Conservation (phyloP, 2,888 invertebrate genomes). For the Protula sp. region DNA sequence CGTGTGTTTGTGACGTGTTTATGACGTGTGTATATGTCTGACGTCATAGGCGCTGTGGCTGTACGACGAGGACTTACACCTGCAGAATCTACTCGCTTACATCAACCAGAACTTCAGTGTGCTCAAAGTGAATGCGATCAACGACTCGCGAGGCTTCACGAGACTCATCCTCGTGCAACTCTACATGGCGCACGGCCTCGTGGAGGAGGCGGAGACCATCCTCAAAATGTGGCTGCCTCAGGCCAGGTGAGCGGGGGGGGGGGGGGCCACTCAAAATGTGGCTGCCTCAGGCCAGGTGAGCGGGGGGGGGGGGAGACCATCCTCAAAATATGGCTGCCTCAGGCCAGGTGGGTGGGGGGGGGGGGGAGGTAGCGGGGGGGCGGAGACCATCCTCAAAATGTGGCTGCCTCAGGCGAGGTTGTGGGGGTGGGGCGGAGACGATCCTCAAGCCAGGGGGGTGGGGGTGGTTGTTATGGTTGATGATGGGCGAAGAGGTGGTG, state of each 20-base stretch:
- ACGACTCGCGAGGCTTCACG: background rate
- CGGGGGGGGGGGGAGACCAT: background rate
- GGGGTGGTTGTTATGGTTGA: too few relatives aligned
- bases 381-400: background rate
- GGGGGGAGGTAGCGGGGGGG: too few relatives aligned
- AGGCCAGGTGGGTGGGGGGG: background rate
- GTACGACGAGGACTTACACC: conserved; percentile 12
- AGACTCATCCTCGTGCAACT: background rate
- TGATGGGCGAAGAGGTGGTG: too few relatives aligned
- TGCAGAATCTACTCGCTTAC: conserved; percentile 7
- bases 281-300: background rate
- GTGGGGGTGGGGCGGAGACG: too few relatives aligned
- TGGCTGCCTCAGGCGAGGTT: background rate
- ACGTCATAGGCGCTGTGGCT: conserved; percentile 18
- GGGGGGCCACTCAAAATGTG: background rate
- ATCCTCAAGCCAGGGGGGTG: too few relatives aligned
- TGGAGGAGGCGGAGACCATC: background rate
- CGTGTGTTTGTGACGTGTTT: too few relatives aligned
- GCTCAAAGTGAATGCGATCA: conserved; percentile 1
- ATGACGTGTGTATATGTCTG: too few relatives aligned
- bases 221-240: background rate
- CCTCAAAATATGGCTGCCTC: background rate
- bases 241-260: background rate
- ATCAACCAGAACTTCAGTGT: conserved; percentile 9
- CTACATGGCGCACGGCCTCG: background rate